These are phyloP conservation scores for Pelagia noctiluca DNA, from an alignment of 30 jellyfish, hydroid and myxozoan genomes.

Conservation along the genomic window DNA sequence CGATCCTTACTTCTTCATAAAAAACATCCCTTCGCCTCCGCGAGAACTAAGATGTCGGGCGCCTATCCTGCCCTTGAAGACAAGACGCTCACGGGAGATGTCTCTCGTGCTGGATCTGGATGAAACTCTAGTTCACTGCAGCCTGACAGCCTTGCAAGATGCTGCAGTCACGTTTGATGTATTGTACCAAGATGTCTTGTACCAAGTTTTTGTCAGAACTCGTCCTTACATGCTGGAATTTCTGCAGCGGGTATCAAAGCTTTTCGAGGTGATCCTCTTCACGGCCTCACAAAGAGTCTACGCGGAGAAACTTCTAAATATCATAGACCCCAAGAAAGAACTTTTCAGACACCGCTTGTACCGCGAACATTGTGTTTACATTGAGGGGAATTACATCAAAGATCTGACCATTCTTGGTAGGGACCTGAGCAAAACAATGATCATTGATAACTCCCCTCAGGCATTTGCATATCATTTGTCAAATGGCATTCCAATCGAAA, in stretches of 20 bases:
- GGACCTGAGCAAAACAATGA: constrained; percentile 87
- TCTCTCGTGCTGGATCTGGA: constrained; percentile 93
- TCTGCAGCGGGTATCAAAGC: constrained; percentile 83
- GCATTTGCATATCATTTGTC: constrained; percentile 98
- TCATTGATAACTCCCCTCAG: constrained; percentile 98
- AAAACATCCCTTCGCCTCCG: constrained; percentile 92
- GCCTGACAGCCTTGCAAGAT: constrained; percentile 81
- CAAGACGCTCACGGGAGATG: constrained; percentile 87
- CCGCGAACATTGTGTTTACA: constrained; percentile 96
- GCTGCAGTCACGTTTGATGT: constrained; percentile 91
- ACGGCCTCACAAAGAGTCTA: constrained; percentile 97
- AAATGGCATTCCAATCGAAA: constrained; percentile 97
- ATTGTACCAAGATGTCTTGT: constrained; percentile 74
- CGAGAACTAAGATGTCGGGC: constrained; percentile 62
- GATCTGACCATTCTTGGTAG: constrained; percentile 95
- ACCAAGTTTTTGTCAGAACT: constrained; percentile 89
- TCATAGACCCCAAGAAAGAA: constrained; percentile 88
- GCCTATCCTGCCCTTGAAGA: constrained; percentile 92
- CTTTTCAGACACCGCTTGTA: constrained; percentile 93
- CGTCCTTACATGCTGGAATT: constrained; percentile 93
- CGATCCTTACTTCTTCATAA: constrained; percentile 87
- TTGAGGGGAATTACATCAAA: constrained; percentile 96
- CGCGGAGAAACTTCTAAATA: constrained; percentile 93
- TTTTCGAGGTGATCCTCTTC: constrained; percentile 90
- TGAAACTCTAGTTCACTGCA: constrained; percentile 98